Percentiles rank a stretch among this genome's conserved stretches.
These are phyloP conservation scores for Drosophila limbata DNA, from an alignment of 2,888 invertebrate species.

Conservation along the genomic window DNA sequence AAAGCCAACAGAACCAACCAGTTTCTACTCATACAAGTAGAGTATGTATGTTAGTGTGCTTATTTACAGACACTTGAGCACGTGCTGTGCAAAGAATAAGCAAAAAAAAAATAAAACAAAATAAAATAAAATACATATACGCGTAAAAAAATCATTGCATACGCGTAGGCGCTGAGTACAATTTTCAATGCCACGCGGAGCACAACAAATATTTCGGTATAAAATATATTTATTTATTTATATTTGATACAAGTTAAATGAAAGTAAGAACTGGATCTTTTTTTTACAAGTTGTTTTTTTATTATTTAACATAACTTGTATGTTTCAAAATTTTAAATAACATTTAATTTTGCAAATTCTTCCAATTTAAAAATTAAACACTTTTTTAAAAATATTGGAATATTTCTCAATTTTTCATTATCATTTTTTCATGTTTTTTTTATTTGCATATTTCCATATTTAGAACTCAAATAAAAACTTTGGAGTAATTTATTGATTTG, in stretches of 20 bases:
- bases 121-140: conserved; percentile 24
- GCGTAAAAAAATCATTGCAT: conserved; percentile 52
- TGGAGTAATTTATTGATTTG: no score
- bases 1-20: conserved; percentile 47
- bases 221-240: conserved; percentile 1
- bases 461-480: no score
- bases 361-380: no score
- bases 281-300: no score
- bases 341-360: no score
- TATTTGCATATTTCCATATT: no score
- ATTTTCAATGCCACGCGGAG: conserved; percentile 54
- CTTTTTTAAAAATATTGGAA: no score
- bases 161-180: conserved; percentile 40
- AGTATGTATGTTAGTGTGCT: conserved; percentile 30
- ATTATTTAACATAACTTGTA: no score
- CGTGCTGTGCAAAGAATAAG: conserved; percentile 68
- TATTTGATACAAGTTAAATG: not conserved
- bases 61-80: conserved; percentile 76
- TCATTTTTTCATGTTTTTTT: no score
- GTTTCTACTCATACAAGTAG: conserved; percentile 11
- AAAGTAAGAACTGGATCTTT: no score
- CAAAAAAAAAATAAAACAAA: conserved; percentile 24
- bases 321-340: no score
- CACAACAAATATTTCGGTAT: conserved; percentile 14
- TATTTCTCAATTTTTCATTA: no score